Evolutionary conservation across 2,113 vertebrate species (phyloP), one percentile per base, ranked within the genome.

Genomic region (Protomyctophum bolini): DNA sequence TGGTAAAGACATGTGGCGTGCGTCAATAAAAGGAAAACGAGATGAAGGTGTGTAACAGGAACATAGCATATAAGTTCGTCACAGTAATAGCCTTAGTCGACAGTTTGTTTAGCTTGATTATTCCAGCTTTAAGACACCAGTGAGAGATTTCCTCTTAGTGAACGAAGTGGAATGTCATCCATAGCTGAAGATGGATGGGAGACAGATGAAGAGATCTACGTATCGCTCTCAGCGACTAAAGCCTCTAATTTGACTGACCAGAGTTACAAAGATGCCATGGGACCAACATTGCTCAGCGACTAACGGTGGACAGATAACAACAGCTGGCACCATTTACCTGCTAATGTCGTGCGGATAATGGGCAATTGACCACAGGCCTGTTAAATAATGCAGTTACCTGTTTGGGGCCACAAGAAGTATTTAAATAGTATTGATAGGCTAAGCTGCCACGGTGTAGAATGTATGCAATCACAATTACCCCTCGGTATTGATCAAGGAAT

Each of bases 381-480:
- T 93, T 98, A 94, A 98, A 97, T 97, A 95, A 97, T 97, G 95
- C 94, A 96, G 91, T 84, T 73, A 88, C 91, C 92, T 93, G 93
- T 94, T 92, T 82, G 94, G 92, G 89, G 91, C 91, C 92, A 93
- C 92, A 87, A 96, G 92, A 94, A 95, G 95, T 97, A 97, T 96
- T 97, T 96, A 97, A 96, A 96, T 94, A 94, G 88, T 96, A 96
- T 97, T 94, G 95, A 96, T 94, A 90, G 92, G 92, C 91, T 93
- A 92, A 96, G 96, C 95, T 95, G 92, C 85, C 84, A 90, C 83
- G 73, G 88, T 88, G 90, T 83, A 90, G 94, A 93, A 95, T 89
- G 93, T 92, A 94, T 96, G 93, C 93, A 93, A 92, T 93, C 93
- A 86, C 86, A 92, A 85, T 92, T 88, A 90, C 86, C 91, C 88